A percentile compares a stretch with the other conserved stretches of the same genome.
Evolutionary conservation across 2,888 invertebrate genomes (phyloP).

Genomic region (Rhopalosiphum nymphaeae): DNA sequence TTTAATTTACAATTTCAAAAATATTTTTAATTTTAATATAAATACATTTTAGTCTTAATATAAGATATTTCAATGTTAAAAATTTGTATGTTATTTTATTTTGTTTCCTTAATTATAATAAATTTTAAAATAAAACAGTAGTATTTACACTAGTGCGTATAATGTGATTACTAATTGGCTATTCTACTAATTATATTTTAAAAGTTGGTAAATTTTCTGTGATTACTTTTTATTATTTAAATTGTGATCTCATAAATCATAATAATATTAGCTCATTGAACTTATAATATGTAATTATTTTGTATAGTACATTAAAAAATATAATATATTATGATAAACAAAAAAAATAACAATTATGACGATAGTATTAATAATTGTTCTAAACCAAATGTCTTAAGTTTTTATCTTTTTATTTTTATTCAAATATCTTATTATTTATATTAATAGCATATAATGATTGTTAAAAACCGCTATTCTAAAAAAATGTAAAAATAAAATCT

Average conservation of each 20-base stretch:
- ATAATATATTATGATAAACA: background rate
- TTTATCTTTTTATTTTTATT: background rate
- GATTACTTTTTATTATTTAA: background rate
- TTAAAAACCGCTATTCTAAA: no score
- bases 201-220: background rate
- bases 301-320: background rate
- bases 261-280: background rate
- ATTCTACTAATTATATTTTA: background rate
- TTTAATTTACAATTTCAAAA: background rate
- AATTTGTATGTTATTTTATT: background rate
- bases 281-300: background rate
- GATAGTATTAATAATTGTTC: background rate
- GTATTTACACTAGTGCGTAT: background rate
- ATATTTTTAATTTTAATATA: background rate
- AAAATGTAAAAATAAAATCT: background rate
- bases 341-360: no score
- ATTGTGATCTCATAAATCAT: background rate
- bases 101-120: background rate
- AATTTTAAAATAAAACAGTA: background rate
- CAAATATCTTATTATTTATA: background rate
- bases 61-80: background rate
- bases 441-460: background rate
- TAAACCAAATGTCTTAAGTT: background rate
- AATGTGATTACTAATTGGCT: background rate
- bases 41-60: background rate